Evolutionary conservation across 2,797 vertebrate genomes (phyloP).

Genomic region (Etheostoma perlongum): DNA sequence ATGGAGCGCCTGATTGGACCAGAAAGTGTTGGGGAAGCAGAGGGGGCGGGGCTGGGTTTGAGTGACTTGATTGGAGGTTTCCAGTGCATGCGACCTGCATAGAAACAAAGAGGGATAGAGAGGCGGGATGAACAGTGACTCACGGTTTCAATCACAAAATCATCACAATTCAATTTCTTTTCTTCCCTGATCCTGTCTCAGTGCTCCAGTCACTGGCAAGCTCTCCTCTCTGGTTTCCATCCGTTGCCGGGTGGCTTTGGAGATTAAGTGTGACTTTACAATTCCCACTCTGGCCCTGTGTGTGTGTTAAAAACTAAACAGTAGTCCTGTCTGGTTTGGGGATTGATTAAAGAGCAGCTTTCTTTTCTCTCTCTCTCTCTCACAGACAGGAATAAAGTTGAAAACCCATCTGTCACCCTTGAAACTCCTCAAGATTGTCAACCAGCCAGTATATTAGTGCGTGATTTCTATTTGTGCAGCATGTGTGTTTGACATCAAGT

Average conservation of each 20-base stretch:
- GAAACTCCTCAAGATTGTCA: slow-evolving; percentile 80
- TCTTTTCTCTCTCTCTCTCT: background rate
- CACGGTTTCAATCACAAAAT: slow-evolving; percentile 8
- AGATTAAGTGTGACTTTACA: slow-evolving; percentile 70
- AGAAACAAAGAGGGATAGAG: slow-evolving; percentile 24
- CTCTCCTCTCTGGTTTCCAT: slow-evolving; percentile 54
- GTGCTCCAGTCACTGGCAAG: slow-evolving; percentile 51
- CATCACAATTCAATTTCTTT: slow-evolving; percentile 53
- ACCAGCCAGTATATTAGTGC: slow-evolving; percentile 69
- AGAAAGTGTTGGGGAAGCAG: slow-evolving; percentile 81
- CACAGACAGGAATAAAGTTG: slow-evolving; percentile 43
- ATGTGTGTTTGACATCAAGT: slow-evolving; percentile 40
- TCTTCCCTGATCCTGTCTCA: slow-evolving; percentile 48
- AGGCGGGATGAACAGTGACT: slow-evolving; percentile 21
- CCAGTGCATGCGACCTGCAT: slow-evolving; percentile 86
- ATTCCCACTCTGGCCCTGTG: slow-evolving; percentile 45
- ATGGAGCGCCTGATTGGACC: slow-evolving; percentile 94
- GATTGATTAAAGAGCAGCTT: slow-evolving; percentile 72
- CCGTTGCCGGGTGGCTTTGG: slow-evolving; percentile 52
- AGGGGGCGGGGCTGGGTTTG: slow-evolving; percentile 81
- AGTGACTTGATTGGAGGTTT: slow-evolving; percentile 85
- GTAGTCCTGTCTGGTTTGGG: slow-evolving; percentile 54
- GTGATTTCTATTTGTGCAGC: slow-evolving; percentile 39
- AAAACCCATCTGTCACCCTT: slow-evolving; percentile 71
- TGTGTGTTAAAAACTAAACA: slow-evolving; percentile 60